A percentile compares a stretch with the other conserved stretches of the same genome.
Evolutionary conservation across 2,797 vertebrate species (phyloP).

Genomic region (Nasua narica): DNA sequence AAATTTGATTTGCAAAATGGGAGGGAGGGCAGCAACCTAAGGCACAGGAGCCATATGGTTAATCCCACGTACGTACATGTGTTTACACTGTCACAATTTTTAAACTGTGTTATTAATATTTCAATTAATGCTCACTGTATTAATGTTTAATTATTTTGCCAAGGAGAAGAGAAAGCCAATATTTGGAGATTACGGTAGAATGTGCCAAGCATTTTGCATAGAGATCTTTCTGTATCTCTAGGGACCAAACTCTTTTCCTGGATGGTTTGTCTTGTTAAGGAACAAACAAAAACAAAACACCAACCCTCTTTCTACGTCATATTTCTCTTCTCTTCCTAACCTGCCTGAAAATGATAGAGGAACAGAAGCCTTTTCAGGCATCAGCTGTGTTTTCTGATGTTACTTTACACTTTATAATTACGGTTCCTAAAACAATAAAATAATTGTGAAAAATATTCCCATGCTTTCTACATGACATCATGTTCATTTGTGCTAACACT

Average conservation of each 20-base stretch:
- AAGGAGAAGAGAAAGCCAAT: constrained; percentile 1
- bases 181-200: neutral
- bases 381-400: neutral
- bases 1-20: constrained; percentile 1
- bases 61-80: neutral
- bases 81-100: neutral
- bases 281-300: neutral
- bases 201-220: neutral
- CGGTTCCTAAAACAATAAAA: constrained; percentile 29
- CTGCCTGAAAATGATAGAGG: neutral
- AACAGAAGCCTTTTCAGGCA: neutral
- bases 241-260: neutral
- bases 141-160: neutral
- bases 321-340: neutral
- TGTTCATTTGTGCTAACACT: neutral
- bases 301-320: neutral
- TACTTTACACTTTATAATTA: constrained; percentile 29
- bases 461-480: constrained; percentile 43
- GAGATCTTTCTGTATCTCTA: neutral
- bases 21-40: neutral
- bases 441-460: constrained; percentile 30
- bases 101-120: neutral
- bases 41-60: neutral
- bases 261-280: constrained; percentile 1
- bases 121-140: neutral